These are phyloP conservation scores for Spea bombifrons DNA, from an alignment of 2,113 vertebrate species.

Conservation along the genomic window DNA sequence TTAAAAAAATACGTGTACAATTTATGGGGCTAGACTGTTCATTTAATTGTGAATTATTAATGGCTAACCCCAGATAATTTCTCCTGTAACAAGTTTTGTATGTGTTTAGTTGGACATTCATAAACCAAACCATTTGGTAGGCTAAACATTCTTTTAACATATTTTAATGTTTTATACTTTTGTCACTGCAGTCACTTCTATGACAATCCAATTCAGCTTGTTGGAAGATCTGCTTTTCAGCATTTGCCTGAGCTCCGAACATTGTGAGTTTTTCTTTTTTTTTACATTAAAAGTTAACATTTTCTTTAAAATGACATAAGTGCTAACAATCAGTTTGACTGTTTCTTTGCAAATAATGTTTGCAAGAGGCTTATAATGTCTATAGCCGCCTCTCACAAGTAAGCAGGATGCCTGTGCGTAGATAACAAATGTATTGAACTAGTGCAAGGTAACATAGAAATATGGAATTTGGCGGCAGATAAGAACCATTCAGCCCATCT, in stretches of 20 bases:
- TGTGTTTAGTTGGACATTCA: too few relatives aligned
- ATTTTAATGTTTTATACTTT: background rate
- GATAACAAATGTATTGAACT: background rate
- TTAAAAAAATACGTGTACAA: too few relatives aligned
- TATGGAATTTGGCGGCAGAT: too few relatives aligned
- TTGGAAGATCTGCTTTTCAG: constrained; percentile 86
- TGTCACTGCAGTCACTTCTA: constrained; percentile 85
- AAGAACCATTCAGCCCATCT: too few relatives aligned
- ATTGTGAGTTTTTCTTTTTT: constrained; percentile 65
- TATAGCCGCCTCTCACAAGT: background rate
- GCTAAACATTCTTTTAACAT: too few relatives aligned
- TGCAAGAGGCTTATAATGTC: background rate
- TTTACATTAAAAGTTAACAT: too few relatives aligned
- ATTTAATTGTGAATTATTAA: too few relatives aligned
- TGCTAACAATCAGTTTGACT: background rate
- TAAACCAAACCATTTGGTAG: too few relatives aligned
- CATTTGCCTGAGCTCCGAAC: constrained; percentile 84
- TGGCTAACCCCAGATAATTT: too few relatives aligned
- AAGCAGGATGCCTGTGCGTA: background rate
- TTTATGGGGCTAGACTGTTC: too few relatives aligned
- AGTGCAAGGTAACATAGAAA: background rate
- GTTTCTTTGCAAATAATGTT: background rate
- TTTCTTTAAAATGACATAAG: background rate
- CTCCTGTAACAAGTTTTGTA: too few relatives aligned
- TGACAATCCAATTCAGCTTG: constrained; percentile 87